phyloP scores from a whole-genome alignment of 30 jellyfish, hydroid and myxozoan genomes.

The Pseudorhiza aurosa region DNA sequence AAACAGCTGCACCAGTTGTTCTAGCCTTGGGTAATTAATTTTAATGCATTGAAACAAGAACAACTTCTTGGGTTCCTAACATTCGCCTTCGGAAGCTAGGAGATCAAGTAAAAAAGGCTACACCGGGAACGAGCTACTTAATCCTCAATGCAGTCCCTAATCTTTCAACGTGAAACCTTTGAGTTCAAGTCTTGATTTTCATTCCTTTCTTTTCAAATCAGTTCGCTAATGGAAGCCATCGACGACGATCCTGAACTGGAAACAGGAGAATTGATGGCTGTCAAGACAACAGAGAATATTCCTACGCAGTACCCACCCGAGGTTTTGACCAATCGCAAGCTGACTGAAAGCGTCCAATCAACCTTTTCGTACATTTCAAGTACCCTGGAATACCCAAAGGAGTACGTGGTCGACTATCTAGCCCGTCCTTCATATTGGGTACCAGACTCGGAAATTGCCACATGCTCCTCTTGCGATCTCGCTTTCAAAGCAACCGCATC shows the following conservation, averaged over 20 bases:
- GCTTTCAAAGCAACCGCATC: constrained; percentile 74
- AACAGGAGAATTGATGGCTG: constrained; percentile 93
- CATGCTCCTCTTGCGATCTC: constrained; percentile 65
- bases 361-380: constrained; percentile 91
- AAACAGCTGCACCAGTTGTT: too few species aligned
- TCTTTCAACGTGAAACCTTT: too few species aligned
- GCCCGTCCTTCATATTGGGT: constrained; percentile 97
- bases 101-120: too few species aligned
- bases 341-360: constrained; percentile 92
- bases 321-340: constrained; percentile 81
- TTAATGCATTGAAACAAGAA: too few species aligned
- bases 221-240: constrained; percentile 93
- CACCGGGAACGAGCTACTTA: too few species aligned
- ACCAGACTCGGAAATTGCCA: constrained; percentile 82
- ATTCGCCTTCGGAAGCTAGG: too few species aligned
- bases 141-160: too few species aligned
- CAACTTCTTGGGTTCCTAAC: too few species aligned
- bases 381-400: constrained; percentile 93
- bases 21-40: too few species aligned
- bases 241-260: constrained; percentile 95
- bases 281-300: constrained; percentile 76
- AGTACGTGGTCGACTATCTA: constrained; percentile 78
- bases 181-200: too few species aligned
- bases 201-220: constrained; percentile 4
- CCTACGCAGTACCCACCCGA: constrained; percentile 93